These are phyloP conservation scores for Tromatobia lineatoria DNA, from an alignment of 2,888 invertebrate genomes.

Conservation along the genomic window DNA sequence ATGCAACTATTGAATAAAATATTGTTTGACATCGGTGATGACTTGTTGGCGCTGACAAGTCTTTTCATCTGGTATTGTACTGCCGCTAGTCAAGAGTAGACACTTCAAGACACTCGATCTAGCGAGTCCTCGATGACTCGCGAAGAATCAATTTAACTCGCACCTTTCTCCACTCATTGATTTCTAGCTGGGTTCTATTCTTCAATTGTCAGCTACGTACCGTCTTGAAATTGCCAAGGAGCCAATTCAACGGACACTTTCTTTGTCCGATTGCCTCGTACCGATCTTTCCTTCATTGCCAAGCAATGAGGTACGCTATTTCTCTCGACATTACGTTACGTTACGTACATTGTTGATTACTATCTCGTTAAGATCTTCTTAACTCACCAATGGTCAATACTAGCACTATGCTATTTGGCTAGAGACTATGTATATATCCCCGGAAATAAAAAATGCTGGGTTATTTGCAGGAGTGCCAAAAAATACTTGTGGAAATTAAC, in stretches of 20 bases:
- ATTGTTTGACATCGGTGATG: background rate
- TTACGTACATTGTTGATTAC: constrained; percentile 11
- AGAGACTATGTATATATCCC: background rate
- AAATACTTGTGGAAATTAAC: constrained; percentile 40
- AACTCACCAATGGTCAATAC: background rate
- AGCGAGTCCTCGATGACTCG: constrained; percentile 42
- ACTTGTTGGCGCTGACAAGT: background rate
- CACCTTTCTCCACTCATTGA: background rate
- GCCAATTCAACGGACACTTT: constrained; percentile 33
- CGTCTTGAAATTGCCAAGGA: constrained; percentile 7
- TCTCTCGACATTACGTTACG: background rate
- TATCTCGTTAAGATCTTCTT: constrained; percentile 33
- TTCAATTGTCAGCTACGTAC: background rate
- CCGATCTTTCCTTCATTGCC: background rate
- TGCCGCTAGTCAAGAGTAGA: background rate
- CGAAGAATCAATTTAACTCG: constrained; percentile 47
- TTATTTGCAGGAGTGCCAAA: constrained; percentile 13
- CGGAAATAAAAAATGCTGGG: background rate
- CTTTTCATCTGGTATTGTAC: background rate
- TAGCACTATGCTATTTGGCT: background rate
- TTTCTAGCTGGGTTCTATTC: background rate
- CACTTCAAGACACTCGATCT: constrained; percentile 38
- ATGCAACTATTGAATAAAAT: too few relatives aligned
- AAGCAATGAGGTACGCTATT: background rate
- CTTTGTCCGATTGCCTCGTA: constrained; percentile 6